Evolutionary conservation across 2,888 invertebrate genomes (phyloP), one percentile per base, ranked within the genome.

Genomic region (Thymelicus sylvestris): DNA sequence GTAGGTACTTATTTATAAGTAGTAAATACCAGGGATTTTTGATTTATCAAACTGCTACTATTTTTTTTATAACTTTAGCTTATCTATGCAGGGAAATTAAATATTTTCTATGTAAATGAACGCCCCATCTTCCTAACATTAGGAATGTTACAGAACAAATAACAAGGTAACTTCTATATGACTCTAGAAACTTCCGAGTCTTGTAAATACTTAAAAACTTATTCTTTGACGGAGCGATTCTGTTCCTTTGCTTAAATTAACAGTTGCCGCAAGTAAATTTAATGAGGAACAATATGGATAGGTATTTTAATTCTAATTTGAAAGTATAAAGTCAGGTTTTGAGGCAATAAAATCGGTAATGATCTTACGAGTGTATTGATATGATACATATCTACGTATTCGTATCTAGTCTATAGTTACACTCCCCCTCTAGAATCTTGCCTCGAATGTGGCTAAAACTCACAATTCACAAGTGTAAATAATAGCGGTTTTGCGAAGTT

Each of bases 151-250:
- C 13, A 7, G 41, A 65, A 65, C 55, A 65, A 65, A 65, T 65
- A 65, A 65, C 65, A 52, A 65, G 65, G 15, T 13, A 65, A 65
- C 66, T 66, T 52, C 19, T 52, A 15, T 52, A 39, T 65, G 41
- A 15, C 13, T 64, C 64, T 66, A 44, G 66, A 41, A 55, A 39
- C 41, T 65, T 65, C 19, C 31, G 50, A n/a, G 39, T 19, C 38
- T 39, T 39, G 39, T 52, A 65, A 65, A 39, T 52, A 39, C 52
- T 39, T 39, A 5, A 15, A 19, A 15, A 50, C 44, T 50, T 63
- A 38, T 38, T 61, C 41, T 50, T 50, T 50, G 50, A 50, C 50
- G 50, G 8, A 19, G 19, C 19, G 52, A 13, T 57, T 57, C 57
- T 38, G 12, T 57, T 31, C 24, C 57, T 31, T 57, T 57, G 57